Conservation (phyloP, 1,140 invertebrate species). For the Oryctes rhinoceros region DNA sequence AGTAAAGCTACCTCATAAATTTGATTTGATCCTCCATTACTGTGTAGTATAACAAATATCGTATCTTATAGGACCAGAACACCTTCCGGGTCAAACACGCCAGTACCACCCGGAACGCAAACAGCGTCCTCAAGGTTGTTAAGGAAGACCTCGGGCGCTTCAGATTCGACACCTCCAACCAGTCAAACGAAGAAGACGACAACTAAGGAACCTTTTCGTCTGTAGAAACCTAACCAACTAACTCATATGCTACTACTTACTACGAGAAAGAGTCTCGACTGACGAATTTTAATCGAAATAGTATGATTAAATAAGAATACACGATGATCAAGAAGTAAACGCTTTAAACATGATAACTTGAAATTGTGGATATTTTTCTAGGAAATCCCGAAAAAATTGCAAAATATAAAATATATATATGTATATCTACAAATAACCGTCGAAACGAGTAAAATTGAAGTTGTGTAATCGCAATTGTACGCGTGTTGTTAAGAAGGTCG, state of each 20-base stretch:
- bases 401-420: background rate
- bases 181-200: constrained; percentile 64
- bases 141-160: constrained; percentile 72
- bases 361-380: constrained; percentile 59
- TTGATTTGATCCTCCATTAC: no score
- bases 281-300: constrained; percentile 49
- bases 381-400: constrained; percentile 31
- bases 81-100: constrained; percentile 74
- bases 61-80: constrained; percentile 68
- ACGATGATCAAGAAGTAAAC: constrained; percentile 44
- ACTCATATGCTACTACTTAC: constrained; percentile 50
- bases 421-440: background rate
- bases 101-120: constrained; percentile 68
- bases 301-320: background rate
- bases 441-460: background rate
- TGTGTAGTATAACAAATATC: no score
- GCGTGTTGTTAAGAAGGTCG: constrained; percentile 20
- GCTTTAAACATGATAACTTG: constrained; percentile 51
- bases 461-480: background rate
- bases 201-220: constrained; percentile 71
- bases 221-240: constrained; percentile 61
- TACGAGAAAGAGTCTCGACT: constrained; percentile 56
- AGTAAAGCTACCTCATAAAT: no score
- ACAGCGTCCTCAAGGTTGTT: constrained; percentile 71
- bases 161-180: constrained; percentile 66